Evolutionary conservation across 2,888 invertebrate genomes (phyloP).

Genomic region (Imbricaverruca yamaguchii): DNA sequence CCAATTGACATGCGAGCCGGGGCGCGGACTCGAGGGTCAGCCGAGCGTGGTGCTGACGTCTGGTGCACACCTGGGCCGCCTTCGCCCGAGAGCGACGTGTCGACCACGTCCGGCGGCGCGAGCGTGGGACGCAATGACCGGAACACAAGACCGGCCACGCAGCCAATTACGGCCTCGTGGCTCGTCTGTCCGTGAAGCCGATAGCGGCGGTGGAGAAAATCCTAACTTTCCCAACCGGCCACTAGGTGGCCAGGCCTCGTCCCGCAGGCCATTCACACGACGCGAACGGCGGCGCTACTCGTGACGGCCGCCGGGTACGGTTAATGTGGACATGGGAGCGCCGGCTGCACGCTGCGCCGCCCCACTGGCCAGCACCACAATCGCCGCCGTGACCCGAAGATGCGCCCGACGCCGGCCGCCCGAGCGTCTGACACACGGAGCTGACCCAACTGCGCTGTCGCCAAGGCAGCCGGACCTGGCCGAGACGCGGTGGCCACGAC

Average conservation of each 20-base stretch:
- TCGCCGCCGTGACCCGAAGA: not conserved
- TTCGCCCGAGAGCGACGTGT: too few species aligned
- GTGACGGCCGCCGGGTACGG: conserved; percentile 4
- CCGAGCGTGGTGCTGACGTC: too few species aligned
- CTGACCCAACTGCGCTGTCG: too few species aligned
- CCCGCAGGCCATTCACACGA: conserved; percentile 4
- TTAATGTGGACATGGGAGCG: conserved; percentile 18
- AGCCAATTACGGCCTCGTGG: not conserved
- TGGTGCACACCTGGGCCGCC: too few species aligned
- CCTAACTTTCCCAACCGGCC: not conserved
- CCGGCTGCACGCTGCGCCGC: not conserved
- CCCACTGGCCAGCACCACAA: not conserved
- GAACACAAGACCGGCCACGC: not conserved
- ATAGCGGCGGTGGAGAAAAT: not conserved
- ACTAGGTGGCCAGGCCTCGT: not conserved
- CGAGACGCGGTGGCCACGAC: too few species aligned
- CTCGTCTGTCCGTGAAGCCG: not conserved
- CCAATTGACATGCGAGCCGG: too few species aligned
- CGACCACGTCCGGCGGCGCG: not conserved
- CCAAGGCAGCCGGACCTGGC: too few species aligned
- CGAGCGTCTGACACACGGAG: too few species aligned
- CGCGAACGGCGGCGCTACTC: not conserved
- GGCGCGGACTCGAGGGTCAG: too few species aligned
- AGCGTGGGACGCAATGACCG: not conserved
- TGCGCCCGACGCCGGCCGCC: too few species aligned